Percentiles rank a stretch among this genome's conserved stretches.
phyloP scores from a whole-genome alignment of 2,888 invertebrate species.

The Thelaira solivaga region DNA sequence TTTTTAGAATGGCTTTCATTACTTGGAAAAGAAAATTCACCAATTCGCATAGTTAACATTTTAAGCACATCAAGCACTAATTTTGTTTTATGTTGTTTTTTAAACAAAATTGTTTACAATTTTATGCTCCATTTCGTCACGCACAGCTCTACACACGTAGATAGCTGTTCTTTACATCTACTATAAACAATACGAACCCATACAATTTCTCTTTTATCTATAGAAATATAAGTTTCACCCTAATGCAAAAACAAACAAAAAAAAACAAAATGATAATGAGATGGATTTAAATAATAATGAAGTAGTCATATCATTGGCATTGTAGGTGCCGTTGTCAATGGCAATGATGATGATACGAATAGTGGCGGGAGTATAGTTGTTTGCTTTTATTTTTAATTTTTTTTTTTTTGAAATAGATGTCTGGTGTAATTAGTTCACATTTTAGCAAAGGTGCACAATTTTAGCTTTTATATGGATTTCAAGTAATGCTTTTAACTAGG shows the following conservation, averaged over 20 bases:
- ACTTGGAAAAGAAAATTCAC: too few relatives aligned
- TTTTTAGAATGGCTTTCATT: too few relatives aligned
- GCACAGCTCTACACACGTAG: too few relatives aligned
- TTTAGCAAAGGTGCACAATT: slow-evolving; percentile 43
- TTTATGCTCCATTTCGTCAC: too few relatives aligned
- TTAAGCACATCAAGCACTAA: too few relatives aligned
- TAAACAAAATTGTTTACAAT: too few relatives aligned
- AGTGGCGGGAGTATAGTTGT: too few relatives aligned
- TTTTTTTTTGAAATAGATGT: neutral
- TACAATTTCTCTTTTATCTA: neutral
- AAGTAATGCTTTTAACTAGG: slow-evolving; percentile 16
- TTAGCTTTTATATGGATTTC: slow-evolving; percentile 35
- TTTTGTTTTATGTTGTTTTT: too few relatives aligned
- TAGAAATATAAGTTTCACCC: neutral
- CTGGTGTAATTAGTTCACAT: slow-evolving; percentile 38
- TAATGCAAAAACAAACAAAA: slow-evolving; percentile 26
- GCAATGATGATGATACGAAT: neutral
- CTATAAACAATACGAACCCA: too few relatives aligned
- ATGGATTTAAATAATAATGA: slow-evolving; percentile 7
- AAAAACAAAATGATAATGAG: neutral
- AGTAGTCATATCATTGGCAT: neutral
- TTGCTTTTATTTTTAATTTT: neutral
- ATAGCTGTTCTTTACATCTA: too few relatives aligned
- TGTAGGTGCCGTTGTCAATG: neutral
- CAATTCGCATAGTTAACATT: too few relatives aligned